Percentiles rank a stretch among this genome's conserved stretches.
phyloP scores from a whole-genome alignment of 1,140 invertebrate genomes.

The Melipona quadrifasciata region DNA sequence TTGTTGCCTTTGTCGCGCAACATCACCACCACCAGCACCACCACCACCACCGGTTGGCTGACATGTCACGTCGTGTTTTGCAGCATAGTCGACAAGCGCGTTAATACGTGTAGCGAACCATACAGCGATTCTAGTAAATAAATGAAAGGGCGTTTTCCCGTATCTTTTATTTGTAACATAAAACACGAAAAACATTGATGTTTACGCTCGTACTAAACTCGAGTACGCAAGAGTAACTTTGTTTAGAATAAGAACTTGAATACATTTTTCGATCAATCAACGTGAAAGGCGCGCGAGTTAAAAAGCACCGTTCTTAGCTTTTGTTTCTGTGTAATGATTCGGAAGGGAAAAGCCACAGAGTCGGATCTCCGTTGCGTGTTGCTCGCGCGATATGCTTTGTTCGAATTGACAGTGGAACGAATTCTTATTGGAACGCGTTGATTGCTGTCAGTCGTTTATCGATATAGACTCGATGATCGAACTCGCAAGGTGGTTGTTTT shows the following conservation, averaged over 20 bases:
- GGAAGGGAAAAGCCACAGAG: background rate
- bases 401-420: background rate
- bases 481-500: background rate
- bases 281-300: background rate
- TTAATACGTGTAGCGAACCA: background rate
- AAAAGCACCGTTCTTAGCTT: background rate
- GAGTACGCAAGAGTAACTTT: background rate
- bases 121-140: background rate
- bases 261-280: background rate
- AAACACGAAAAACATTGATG: background rate
- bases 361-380: background rate
- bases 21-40: too few species aligned
- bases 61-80: slow-evolving; percentile 1
- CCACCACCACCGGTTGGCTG: background rate
- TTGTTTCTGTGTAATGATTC: slow-evolving; percentile 1
- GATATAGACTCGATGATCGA: background rate
- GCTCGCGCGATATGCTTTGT: background rate
- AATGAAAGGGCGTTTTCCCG: background rate
- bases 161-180: background rate
- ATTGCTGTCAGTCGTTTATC: background rate
- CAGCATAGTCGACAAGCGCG: background rate
- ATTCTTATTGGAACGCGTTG: background rate
- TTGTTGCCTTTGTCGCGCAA: background rate
- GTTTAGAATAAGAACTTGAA: too few species aligned
- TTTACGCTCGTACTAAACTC: background rate